These are phyloP conservation scores for Mesoligia furuncula DNA, from an alignment of 2,888 invertebrate species.

Conservation along the genomic window DNA sequence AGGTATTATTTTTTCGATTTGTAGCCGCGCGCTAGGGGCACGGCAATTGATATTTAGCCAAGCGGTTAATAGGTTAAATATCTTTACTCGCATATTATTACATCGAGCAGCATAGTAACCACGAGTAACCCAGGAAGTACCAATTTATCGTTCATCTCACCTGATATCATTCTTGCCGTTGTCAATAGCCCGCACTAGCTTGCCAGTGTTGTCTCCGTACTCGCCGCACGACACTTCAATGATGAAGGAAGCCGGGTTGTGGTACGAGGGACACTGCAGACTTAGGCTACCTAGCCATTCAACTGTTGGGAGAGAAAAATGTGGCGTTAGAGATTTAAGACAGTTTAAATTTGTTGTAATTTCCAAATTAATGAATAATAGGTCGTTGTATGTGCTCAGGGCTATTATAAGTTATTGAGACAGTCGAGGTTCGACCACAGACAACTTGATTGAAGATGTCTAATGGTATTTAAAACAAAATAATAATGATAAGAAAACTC, in stretches of 20 bases:
- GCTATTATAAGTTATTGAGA: not conserved
- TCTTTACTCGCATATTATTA: no score
- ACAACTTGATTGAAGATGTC: not conserved
- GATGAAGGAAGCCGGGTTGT: constrained; percentile 99
- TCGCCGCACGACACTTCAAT: constrained; percentile 99
- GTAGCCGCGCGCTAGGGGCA: no score
- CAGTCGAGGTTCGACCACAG: not conserved
- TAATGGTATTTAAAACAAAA: not conserved
- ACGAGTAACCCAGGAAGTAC: not conserved
- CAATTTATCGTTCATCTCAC: constrained; percentile 62
- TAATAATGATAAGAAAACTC: no score
- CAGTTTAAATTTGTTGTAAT: not conserved
- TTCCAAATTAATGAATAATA: not conserved
- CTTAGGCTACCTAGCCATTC: constrained; percentile 93
- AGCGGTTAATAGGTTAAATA: no score
- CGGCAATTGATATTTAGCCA: no score
- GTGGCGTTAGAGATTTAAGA: not conserved
- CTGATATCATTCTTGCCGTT: constrained; percentile 95
- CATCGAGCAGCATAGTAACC: not conserved
- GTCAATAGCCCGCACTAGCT: constrained; percentile 95
- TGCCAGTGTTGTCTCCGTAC: constrained; percentile 97
- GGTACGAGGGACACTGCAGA: constrained; percentile 98
- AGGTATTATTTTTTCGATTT: no score
- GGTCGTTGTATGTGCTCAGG: not conserved
- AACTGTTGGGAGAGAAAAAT: constrained; percentile 72